These are phyloP conservation scores for Strigamia crassipes DNA, from an alignment of 2,888 invertebrate genomes.

Conservation along the genomic window DNA sequence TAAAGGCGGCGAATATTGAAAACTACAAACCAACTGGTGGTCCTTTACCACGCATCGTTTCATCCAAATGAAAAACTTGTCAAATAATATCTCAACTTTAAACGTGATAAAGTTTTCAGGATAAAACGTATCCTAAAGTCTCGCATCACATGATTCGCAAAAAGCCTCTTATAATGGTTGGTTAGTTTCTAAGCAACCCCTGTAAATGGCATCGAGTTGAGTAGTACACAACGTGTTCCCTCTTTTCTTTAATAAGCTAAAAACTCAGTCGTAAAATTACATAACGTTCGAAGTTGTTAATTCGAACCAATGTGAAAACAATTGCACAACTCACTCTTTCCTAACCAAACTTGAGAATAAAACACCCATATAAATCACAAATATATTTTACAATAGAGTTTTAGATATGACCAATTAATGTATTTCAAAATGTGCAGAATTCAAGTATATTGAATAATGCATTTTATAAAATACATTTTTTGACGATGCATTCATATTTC, in stretches of 20 bases:
- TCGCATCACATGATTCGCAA: background rate
- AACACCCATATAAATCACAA: too few relatives aligned
- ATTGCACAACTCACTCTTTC: too few relatives aligned
- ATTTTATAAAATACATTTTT: too few relatives aligned
- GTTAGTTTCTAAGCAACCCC: background rate
- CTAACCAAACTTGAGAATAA: too few relatives aligned
- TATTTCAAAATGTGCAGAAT: too few relatives aligned
- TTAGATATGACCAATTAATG: too few relatives aligned
- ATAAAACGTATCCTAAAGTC: background rate
- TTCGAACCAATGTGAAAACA: too few relatives aligned
- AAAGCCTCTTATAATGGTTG: background rate
- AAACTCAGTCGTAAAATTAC: too few relatives aligned
- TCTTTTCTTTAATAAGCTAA: background rate
- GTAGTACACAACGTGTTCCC: background rate
- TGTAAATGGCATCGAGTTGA: background rate
- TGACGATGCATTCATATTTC: too few relatives aligned
- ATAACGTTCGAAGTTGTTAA: too few relatives aligned
- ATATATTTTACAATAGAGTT: too few relatives aligned
- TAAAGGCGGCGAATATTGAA: background rate
- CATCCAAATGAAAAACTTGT: background rate
- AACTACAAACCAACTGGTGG: constrained; percentile 1
- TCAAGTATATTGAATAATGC: too few relatives aligned
- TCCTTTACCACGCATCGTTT: background rate
- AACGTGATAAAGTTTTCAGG: background rate
- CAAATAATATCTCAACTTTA: background rate